These are phyloP conservation scores for Tichodroma muraria DNA, from an alignment of 2,113 vertebrate species.

Conservation along the genomic window DNA sequence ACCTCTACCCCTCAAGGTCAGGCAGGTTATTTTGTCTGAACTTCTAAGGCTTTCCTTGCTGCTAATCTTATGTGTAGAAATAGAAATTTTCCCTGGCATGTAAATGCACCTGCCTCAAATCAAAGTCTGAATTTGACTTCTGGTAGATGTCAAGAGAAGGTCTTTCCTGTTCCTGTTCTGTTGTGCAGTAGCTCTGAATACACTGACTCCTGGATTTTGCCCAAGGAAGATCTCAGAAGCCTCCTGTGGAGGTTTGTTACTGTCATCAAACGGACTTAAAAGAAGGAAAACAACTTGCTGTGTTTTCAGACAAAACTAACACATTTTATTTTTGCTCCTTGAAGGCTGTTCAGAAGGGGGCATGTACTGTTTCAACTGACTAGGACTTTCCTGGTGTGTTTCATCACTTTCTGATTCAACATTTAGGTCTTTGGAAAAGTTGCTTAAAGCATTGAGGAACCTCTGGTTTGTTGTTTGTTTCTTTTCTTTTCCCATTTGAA, in stretches of 20 bases:
- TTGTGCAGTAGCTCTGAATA: not conserved
- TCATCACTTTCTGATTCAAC: conserved; percentile 18
- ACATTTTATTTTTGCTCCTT: not conserved
- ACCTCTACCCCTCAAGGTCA: not conserved
- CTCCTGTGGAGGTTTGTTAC: not conserved
- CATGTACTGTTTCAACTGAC: not conserved
- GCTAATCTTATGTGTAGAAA: not conserved
- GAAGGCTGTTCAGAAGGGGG: not conserved
- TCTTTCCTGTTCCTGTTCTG: not conserved
- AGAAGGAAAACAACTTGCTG: not conserved
- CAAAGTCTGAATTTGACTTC: not conserved
- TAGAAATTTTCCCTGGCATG: not conserved
- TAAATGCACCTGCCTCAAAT: not conserved
- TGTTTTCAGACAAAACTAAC: not conserved
- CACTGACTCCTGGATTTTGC: not conserved
- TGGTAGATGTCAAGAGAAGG: not conserved
- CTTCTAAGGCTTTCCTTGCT: not conserved
- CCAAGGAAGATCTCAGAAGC: not conserved
- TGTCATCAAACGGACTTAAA: not conserved
- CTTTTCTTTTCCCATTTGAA: not conserved
- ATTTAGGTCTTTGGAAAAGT: not conserved
- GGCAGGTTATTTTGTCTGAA: not conserved
- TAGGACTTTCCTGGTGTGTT: not conserved
- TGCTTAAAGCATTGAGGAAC: not conserved
- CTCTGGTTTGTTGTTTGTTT: not conserved